These are phyloP conservation scores for Tuberolachnus salignus DNA, from an alignment of 2,888 invertebrate species.

Conservation along the genomic window DNA sequence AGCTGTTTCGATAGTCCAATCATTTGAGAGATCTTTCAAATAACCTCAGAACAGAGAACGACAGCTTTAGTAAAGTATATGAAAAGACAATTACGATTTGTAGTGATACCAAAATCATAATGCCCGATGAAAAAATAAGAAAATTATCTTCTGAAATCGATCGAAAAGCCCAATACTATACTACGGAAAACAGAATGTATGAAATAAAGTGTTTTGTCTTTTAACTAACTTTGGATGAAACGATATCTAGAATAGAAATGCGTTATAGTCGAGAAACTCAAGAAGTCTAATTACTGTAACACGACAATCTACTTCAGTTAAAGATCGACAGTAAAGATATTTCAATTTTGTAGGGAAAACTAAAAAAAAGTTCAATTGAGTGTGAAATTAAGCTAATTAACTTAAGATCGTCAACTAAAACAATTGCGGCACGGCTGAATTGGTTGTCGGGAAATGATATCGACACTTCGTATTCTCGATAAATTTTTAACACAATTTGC, in stretches of 20 bases:
- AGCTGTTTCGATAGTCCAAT: conserved; percentile 1
- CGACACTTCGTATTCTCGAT: too few relatives aligned
- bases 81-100: too few relatives aligned
- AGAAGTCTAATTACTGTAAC: neutral
- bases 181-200: neutral
- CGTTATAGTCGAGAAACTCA: neutral
- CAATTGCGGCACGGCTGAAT: neutral
- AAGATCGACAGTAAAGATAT: too few relatives aligned
- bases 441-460: neutral
- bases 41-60: neutral
- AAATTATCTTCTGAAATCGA: neutral
- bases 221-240: neutral
- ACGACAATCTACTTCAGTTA: too few relatives aligned
- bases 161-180: neutral
- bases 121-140: neutral
- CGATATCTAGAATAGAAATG: neutral
- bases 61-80: too few relatives aligned
- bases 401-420: neutral
- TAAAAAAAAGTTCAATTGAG: too few relatives aligned
- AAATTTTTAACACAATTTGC: too few relatives aligned
- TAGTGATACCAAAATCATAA: too few relatives aligned
- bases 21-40: neutral
- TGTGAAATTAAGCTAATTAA: neutral
- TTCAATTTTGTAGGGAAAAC: too few relatives aligned
- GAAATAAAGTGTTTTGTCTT: neutral